Percentiles rank a stretch among this genome's conserved stretches.
phyloP scores from a whole-genome alignment of 2,888 invertebrate species.

The Epicampocera succincta region DNA sequence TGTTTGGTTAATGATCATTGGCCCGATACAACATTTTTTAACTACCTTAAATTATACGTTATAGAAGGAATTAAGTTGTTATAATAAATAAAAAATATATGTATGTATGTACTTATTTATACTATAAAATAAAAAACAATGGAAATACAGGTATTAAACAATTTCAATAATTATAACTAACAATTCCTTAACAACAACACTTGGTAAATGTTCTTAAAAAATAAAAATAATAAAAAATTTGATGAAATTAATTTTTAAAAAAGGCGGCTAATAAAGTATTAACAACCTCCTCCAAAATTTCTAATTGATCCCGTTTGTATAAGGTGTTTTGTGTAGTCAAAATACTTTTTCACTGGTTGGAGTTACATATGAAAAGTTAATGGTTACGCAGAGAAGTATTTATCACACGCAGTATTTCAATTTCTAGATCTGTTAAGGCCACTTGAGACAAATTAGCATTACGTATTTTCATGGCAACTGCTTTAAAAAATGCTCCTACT shows the following conservation, averaged over 20 bases:
- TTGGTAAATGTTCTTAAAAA: slow-evolving; percentile 16
- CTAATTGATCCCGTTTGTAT: slow-evolving; percentile 57
- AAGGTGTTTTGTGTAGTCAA: slow-evolving; percentile 21
- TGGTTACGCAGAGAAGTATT: slow-evolving; percentile 77
- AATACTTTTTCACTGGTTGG: slow-evolving; percentile 15
- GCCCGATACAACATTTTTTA: not conserved
- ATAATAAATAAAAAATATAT: slow-evolving; percentile 41
- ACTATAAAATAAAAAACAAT: slow-evolving; percentile 32
- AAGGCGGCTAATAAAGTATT: no score
- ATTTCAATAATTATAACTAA: slow-evolving; percentile 40
- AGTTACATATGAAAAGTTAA: slow-evolving; percentile 56
- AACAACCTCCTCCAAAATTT: not conserved
- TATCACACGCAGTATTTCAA: slow-evolving; percentile 78
- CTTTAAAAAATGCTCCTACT: slow-evolving; percentile 79
- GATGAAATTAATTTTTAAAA: not conserved
- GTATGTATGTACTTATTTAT: not conserved
- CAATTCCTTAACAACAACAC: slow-evolving; percentile 37
- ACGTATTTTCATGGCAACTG: slow-evolving; percentile 80
- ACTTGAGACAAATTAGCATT: slow-evolving; percentile 78
- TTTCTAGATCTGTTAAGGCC: slow-evolving; percentile 79
- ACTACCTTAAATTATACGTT: not conserved
- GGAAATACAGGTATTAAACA: slow-evolving; percentile 40
- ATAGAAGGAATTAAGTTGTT: not conserved
- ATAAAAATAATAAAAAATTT: not conserved
- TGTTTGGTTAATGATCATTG: slow-evolving; percentile 11